Evolutionary conservation across 2,888 invertebrate species (phyloP).

Genomic region (Xanthia togata): DNA sequence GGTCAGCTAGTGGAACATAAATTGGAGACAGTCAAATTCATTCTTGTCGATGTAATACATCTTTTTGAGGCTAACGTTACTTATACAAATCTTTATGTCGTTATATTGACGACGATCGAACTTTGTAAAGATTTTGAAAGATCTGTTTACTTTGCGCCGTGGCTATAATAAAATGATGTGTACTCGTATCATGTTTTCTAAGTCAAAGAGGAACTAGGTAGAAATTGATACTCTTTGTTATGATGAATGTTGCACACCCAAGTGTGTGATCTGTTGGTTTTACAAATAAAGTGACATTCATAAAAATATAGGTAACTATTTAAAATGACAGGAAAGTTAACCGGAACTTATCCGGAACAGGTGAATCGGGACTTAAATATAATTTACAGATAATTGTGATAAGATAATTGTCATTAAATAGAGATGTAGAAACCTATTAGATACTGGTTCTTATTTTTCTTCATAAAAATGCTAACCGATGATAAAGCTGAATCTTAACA

Average conservation of each 20-base stretch:
- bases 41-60: background rate
- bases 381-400: too few species aligned
- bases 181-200: too few species aligned
- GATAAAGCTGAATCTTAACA: constrained; percentile 24
- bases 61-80: background rate
- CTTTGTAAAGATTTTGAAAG: background rate
- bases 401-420: too few species aligned
- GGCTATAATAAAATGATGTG: too few species aligned
- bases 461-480: background rate
- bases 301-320: background rate
- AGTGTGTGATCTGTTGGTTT: background rate
- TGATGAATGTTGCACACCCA: too few species aligned
- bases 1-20: background rate
- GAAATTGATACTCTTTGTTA: too few species aligned
- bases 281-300: background rate
- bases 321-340: background rate
- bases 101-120: background rate
- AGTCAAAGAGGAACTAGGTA: too few species aligned
- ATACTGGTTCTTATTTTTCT: background rate
- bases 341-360: background rate
- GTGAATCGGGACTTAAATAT: background rate
- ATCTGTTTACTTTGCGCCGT: too few species aligned
- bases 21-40: background rate
- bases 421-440: background rate
- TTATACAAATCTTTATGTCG: background rate